Conservation (phyloP, 2,888 invertebrate species). For the Tanypteryx hageni region DNA sequence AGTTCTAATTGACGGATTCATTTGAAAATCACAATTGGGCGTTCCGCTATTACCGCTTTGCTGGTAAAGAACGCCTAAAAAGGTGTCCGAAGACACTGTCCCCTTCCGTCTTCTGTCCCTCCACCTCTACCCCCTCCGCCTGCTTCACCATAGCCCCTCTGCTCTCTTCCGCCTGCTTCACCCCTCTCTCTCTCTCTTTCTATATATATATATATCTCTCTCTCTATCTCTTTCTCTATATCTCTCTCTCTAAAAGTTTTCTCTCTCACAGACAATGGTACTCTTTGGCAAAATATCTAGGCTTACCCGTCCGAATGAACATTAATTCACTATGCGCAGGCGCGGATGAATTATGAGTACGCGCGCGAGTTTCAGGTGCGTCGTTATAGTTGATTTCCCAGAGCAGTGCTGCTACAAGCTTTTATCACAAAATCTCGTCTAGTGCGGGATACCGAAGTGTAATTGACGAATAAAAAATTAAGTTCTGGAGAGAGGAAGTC, state of each 20-base stretch:
- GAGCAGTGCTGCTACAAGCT: neutral
- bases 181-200: neutral
- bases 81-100: neutral
- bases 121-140: neutral
- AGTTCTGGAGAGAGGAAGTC: too few relatives aligned
- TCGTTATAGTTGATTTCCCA: constrained; percentile 5
- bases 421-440: neutral
- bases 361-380: neutral
- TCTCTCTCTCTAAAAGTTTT: too few relatives aligned
- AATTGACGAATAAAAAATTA: neutral
- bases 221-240: too few relatives aligned
- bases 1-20: too few relatives aligned
- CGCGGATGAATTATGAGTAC: neutral
- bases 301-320: neutral
- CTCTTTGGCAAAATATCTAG: too few relatives aligned
- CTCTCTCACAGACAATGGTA: too few relatives aligned
- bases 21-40: too few relatives aligned
- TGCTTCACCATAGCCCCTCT: neutral
- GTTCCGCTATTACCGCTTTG: too few relatives aligned
- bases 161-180: neutral
- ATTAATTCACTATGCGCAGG: neutral
- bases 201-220: too few relatives aligned
- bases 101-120: neutral
- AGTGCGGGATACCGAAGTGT: neutral
- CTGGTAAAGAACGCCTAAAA: too few relatives aligned